Evolutionary conservation across 1,140 invertebrate genomes (phyloP), one percentile per base, ranked within the genome.

Genomic region (Spodoptera frugiperda): DNA sequence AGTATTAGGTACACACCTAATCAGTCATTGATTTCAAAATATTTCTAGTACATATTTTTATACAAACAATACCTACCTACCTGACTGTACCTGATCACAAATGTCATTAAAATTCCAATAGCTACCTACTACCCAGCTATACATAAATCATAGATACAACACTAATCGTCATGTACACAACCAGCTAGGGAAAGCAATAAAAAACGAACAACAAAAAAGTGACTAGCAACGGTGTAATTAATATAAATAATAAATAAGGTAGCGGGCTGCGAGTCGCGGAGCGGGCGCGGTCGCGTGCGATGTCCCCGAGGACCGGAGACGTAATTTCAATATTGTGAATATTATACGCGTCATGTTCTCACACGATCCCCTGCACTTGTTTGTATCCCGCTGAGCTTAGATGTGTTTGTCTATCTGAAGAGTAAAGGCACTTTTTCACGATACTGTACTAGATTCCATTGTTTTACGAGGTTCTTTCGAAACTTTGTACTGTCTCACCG

Each of bases 201-300:
- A 78, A 44, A 78, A 73, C 19, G 2, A 68, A 57, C 19, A 57
- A 68, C 44, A 72, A 80, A 78, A 81, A 76, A 71, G 5, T 11
- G 9, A 51, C 44, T 75, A 77, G 72, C 74, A 77, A 72, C 71
- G 79, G 61, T 70, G 76, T 84, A 87, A 89, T 89, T 86, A 90
- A 82, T 80, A 87, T 88, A 84, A 89, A 89, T 89, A 88, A 89
- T 89, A 90, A 87, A 90, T 88, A 87, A 84, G 80, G 84, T 82
- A 68, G 82, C 80, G 79, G 67, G 79, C 73, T 80, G 59, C 67
- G 77, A 79, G 65, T 72, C 61, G 79, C 83, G 77, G 80, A 70
- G 75, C 65, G 70, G 63, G 59, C 30, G 76, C 76, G 73, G 59
- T 75, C 71, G 82, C 75, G 71, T 76, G 78, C 81, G 79, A 54